phyloP scores from a whole-genome alignment of 2,888 invertebrate genomes.

The Sinelater perroti region DNA sequence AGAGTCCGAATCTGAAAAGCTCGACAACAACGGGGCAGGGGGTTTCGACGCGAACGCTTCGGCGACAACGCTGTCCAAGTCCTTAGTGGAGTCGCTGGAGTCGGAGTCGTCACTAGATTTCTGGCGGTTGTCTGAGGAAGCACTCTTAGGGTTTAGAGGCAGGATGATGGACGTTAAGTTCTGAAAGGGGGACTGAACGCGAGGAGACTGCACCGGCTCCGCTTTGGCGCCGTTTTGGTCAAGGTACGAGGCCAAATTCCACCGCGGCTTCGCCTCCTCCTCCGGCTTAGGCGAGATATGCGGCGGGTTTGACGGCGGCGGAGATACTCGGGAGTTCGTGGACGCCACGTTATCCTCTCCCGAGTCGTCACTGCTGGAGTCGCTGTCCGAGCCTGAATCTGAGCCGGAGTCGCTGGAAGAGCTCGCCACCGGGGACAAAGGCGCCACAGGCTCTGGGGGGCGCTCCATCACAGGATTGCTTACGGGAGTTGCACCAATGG shows the following conservation, averaged over 20 bases:
- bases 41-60: slow-evolving; percentile 57
- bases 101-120: slow-evolving; percentile 56
- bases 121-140: slow-evolving; percentile 45
- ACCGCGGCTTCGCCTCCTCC: slow-evolving; percentile 61
- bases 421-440: slow-evolving; percentile 65
- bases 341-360: slow-evolving; percentile 57
- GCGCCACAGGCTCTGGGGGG: slow-evolving; percentile 59
- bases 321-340: slow-evolving; percentile 47
- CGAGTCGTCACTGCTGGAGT: slow-evolving; percentile 65
- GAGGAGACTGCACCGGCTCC: slow-evolving; percentile 42
- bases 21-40: slow-evolving; percentile 63
- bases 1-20: slow-evolving; percentile 66
- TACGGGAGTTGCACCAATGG: slow-evolving; percentile 66
- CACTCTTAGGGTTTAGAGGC: slow-evolving; percentile 39
- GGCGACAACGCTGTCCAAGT: slow-evolving; percentile 66
- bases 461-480: slow-evolving; percentile 45
- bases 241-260: slow-evolving; percentile 62
- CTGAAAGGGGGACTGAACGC: slow-evolving; percentile 41
- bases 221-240: slow-evolving; percentile 45
- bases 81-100: slow-evolving; percentile 65
- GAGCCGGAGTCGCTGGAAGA: slow-evolving; percentile 72
- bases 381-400: slow-evolving; percentile 67
- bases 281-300: slow-evolving; percentile 58
- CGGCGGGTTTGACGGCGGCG: slow-evolving; percentile 46
- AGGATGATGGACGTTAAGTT: slow-evolving; percentile 40